Percentiles rank a stretch among this genome's conserved stretches.
phyloP scores from a whole-genome alignment of 1,140 invertebrate genomes.

The Pomacea maculata region DNA sequence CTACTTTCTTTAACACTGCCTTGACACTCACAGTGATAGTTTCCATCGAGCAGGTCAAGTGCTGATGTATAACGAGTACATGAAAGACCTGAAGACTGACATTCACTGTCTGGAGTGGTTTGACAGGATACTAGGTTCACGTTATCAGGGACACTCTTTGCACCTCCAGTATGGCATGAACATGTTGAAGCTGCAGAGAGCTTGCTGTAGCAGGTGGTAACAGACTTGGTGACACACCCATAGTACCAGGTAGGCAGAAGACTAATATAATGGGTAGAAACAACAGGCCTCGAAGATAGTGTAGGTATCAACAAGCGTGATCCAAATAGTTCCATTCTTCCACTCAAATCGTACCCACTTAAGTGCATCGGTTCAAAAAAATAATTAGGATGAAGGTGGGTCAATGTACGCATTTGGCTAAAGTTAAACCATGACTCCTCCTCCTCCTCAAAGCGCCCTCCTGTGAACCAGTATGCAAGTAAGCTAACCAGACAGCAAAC shows the following conservation, averaged over 20 bases:
- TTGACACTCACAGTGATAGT: conserved; percentile 24
- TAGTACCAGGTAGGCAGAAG: conserved; percentile 69
- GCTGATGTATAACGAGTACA: background rate
- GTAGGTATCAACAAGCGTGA: conserved; percentile 25
- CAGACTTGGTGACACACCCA: conserved; percentile 7
- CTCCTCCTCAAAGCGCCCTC: conserved; percentile 37
- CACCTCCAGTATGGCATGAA: background rate
- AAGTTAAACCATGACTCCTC: conserved; percentile 61
- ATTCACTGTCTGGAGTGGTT: background rate
- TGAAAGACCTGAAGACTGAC: background rate
- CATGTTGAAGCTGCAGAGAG: background rate
- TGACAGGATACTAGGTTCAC: background rate
- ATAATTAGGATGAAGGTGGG: conserved; percentile 46
- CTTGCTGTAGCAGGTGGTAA: background rate
- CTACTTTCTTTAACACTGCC: background rate
- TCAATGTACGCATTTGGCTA: conserved; percentile 50
- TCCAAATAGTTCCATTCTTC: conserved; percentile 30
- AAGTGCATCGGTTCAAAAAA: conserved; percentile 33
- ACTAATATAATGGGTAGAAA: conserved; percentile 68
- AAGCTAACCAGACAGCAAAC: conserved; percentile 33
- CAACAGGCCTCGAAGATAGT: conserved; percentile 62
- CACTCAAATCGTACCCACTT: conserved; percentile 27
- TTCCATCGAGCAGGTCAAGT: conserved; percentile 22
- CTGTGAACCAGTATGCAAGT: conserved; percentile 35
- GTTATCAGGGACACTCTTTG: background rate